These are phyloP conservation scores for Octodonta nipae DNA, from an alignment of 2,888 invertebrate species.

Conservation along the genomic window DNA sequence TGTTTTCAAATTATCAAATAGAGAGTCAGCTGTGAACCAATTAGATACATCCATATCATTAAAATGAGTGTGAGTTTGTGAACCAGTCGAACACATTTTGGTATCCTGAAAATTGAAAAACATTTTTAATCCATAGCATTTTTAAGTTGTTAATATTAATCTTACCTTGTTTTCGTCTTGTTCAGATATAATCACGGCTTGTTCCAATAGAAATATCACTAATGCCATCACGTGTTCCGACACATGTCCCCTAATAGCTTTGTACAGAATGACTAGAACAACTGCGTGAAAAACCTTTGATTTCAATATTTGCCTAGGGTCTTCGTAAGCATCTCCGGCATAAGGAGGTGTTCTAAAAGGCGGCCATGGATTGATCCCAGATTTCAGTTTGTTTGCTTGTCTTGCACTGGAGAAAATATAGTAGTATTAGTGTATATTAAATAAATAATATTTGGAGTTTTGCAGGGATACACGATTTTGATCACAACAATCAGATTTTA, in stretches of 20 bases:
- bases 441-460: background rate
- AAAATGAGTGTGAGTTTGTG: constrained; percentile 22
- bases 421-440: background rate
- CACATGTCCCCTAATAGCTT: constrained; percentile 63
- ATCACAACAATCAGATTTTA: too few relatives aligned
- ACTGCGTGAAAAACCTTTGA: constrained; percentile 56
- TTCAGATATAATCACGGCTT: constrained; percentile 49
- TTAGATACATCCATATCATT: constrained; percentile 45
- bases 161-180: constrained; percentile 33
- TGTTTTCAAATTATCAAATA: constrained; percentile 63
- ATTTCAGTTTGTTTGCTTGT: constrained; percentile 29
- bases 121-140: background rate
- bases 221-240: constrained; percentile 83
- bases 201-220: constrained; percentile 73
- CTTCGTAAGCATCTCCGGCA: constrained; percentile 50
- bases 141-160: constrained; percentile 3
- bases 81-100: constrained; percentile 37
- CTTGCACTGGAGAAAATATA: constrained; percentile 20
- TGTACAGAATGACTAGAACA: constrained; percentile 69
- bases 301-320: constrained; percentile 50
- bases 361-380: constrained; percentile 50
- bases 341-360: constrained; percentile 62
- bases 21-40: constrained; percentile 60
- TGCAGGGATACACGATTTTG: too few relatives aligned
- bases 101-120: constrained; percentile 26